These are phyloP conservation scores for Thaumetopoea pityocampa DNA, from an alignment of 1,140 invertebrate species.

Conservation along the genomic window DNA sequence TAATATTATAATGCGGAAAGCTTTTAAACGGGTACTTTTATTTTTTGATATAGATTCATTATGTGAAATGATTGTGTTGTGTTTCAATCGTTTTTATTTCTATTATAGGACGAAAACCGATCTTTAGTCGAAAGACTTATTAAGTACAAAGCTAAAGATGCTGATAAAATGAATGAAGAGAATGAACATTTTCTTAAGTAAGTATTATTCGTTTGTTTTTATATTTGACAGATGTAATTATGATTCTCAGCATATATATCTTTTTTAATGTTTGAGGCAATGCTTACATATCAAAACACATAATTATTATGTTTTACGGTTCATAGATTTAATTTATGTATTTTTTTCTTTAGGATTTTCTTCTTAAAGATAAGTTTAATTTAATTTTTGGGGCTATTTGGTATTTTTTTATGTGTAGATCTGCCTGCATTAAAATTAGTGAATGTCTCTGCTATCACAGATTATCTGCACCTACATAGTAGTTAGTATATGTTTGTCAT, in stretches of 20 bases:
- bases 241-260: too few relatives aligned
- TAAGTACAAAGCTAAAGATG: conserved; percentile 94
- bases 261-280: too few relatives aligned
- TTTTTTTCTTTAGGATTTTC: too few relatives aligned
- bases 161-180: conserved; percentile 95
- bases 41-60: neutral
- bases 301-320: too few relatives aligned
- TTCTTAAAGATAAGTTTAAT: too few relatives aligned
- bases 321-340: too few relatives aligned
- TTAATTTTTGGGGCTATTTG: conserved; percentile 39
- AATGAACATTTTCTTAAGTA: conserved; percentile 94
- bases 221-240: conserved; percentile 5
- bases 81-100: conserved; percentile 15
- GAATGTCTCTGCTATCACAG: conserved; percentile 36
- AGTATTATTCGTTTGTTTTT: conserved; percentile 42
- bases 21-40: conserved; percentile 21
- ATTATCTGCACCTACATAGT: conserved; percentile 28
- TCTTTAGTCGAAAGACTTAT: conserved; percentile 92
- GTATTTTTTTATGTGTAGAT: conserved; percentile 22
- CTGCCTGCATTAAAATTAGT: conserved; percentile 27
- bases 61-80: conserved; percentile 1
- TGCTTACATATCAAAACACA: too few relatives aligned
- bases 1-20: conserved; percentile 21
- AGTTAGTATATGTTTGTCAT: conserved; percentile 31
- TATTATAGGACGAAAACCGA: conserved; percentile 90